Base-by-base conservation (phyloP, 2,797 vertebrate species). In the Rhabdophis nuchalis region DNA sequence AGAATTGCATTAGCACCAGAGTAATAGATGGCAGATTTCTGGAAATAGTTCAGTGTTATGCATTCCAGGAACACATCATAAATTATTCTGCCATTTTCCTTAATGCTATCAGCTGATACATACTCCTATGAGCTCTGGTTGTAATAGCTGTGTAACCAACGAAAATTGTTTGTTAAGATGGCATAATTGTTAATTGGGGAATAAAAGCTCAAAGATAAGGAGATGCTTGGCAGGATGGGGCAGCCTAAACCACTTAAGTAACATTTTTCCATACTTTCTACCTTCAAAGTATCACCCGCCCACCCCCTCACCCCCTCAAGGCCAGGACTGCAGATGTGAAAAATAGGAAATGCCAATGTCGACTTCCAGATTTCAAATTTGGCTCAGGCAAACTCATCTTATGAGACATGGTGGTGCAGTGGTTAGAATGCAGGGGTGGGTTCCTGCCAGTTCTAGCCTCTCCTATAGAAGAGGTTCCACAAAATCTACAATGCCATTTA, bases 161-260 rank as follows among this genome's bases (percentile, higher is more conserved):
- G 91, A 93, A 92, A 53, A 56, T 87, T 87, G 87, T 0, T 13
- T 54, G 95, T 82, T 54, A 90, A 89, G 90, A 86, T 87, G 93
- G 93, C 94, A 94, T 93, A 25, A 46, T 88, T 93, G 93, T 93
- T 94, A 96, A 93, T 91, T 94, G 92, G 77, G n/a, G 77, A 91
- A 54, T 91, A 89, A 77, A 85, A 32, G 60, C 53, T 61, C 90
- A 94, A 91, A 54, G 68, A 53, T 25, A 87, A 91, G 91, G 64
- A 77, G 36, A 36, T 27, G 60, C 82, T 90, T 27, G 36, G 56
- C 6, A 0, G 29, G 52, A 88, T 36, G 46, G 64, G 89, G 57
- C 54, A 0, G 32, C 14, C 10, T 82, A 25, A 32, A 1, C 53
- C n/a, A 10, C 5, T 1, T 64, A 91, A 91, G 32, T 72, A 77